Conservation (phyloP, 2,113 vertebrate genomes). For the Dermatemys mawii region DNA sequence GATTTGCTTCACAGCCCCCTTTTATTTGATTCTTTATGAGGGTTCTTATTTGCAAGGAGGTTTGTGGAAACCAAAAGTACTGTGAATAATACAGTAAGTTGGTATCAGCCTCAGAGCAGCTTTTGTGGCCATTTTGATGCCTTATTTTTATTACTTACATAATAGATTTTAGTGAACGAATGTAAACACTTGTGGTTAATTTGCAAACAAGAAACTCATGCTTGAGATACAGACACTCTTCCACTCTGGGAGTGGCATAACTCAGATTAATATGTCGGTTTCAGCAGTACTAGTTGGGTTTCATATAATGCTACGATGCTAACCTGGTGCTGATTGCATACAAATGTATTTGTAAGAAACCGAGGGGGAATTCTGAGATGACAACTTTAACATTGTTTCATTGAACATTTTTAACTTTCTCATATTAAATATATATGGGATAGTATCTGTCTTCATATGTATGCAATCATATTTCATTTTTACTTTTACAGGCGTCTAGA, state of each 20-base stretch:
- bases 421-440: background rate
- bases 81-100: background rate
- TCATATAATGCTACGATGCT: background rate
- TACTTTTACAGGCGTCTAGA: background rate
- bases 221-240: background rate
- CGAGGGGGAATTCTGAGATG: background rate
- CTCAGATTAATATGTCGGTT: background rate
- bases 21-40: fast-evolving
- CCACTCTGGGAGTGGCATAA: background rate
- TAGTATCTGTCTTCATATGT: background rate
- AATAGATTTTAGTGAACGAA: background rate
- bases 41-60: fast-evolving
- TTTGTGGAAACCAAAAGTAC: background rate
- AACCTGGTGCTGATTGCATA: background rate
- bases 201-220: background rate
- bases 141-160: background rate
- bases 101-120: background rate
- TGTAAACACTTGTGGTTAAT: background rate
- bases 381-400: background rate
- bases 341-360: background rate
- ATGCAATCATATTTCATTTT: background rate
- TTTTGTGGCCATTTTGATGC: background rate
- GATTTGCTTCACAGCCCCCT: background rate
- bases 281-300: background rate
- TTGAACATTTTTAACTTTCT: background rate